Conservation (phyloP, 2,797 vertebrate genomes). For the Eulemur albifrons region DNA sequence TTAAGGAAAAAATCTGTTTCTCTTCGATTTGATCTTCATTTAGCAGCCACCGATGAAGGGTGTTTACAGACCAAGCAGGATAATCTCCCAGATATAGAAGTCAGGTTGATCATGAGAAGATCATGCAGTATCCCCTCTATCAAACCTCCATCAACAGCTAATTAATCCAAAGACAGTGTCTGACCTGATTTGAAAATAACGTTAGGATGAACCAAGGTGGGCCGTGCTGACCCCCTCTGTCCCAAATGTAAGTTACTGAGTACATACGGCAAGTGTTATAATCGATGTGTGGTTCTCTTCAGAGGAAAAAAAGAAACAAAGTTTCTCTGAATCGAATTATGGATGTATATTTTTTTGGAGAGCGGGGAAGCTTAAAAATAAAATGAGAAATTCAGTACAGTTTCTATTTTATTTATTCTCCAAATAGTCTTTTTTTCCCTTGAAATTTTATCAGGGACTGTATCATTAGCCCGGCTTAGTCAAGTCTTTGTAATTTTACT, state of each 20-base stretch:
- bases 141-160: slow-evolving; percentile 84
- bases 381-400: slow-evolving; percentile 47
- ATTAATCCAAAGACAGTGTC: slow-evolving; percentile 41
- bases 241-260: slow-evolving; percentile 30
- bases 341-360: slow-evolving; percentile 43
- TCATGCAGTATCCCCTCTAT: slow-evolving; percentile 96
- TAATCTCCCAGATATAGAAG: slow-evolving; percentile 93
- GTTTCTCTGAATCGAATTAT: slow-evolving; percentile 51
- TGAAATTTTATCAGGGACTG: slow-evolving; percentile 23
- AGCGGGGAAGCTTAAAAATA: slow-evolving; percentile 31
- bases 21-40: slow-evolving; percentile 96
- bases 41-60: slow-evolving; percentile 91
- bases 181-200: slow-evolving; percentile 37
- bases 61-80: slow-evolving; percentile 89
- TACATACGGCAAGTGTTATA: slow-evolving; percentile 3
- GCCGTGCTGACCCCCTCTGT: background rate
- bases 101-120: slow-evolving; percentile 95
- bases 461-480: slow-evolving; percentile 55
- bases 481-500: slow-evolving; percentile 59
- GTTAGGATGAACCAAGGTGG: background rate
- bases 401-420: slow-evolving; percentile 62
- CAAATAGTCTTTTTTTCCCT: slow-evolving; percentile 33
- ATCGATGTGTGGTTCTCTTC: background rate
- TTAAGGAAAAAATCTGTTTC: slow-evolving; percentile 97
- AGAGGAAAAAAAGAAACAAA: background rate